Percentiles rank a stretch among this genome's conserved stretches.
Conservation (phyloP, 1,140 invertebrate genomes). For the Drosophila azteca region DNA sequence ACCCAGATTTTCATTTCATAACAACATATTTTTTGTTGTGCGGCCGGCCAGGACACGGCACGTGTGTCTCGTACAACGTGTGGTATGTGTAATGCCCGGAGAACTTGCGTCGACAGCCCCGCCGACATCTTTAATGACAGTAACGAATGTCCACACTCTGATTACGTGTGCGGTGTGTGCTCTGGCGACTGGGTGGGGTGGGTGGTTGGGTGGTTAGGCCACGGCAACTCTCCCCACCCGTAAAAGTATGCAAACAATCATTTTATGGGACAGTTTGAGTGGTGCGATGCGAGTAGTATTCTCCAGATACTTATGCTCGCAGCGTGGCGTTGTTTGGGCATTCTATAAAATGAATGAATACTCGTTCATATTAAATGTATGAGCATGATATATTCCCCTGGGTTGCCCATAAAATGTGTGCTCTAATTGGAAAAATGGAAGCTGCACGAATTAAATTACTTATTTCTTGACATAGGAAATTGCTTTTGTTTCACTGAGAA, state of each 20-base stretch:
- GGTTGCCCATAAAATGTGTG: no score
- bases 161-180: conserved; percentile 22
- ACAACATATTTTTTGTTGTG: conserved; percentile 51
- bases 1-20: conserved; percentile 73
- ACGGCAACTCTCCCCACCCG: not conserved
- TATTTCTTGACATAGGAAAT: no score
- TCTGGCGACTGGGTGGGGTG: no score
- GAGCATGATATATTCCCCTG: no score
- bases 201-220: no score
- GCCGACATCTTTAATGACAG: conserved; percentile 46
- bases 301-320: not conserved
- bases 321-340: no score
- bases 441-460: no score
- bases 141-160: conserved; percentile 45
- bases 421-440: no score
- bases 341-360: no score
- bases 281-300: not conserved
- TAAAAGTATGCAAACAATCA: conserved; percentile 18
- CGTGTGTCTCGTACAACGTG: conserved; percentile 42
- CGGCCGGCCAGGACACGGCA: conserved; percentile 35
- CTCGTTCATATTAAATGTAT: no score
- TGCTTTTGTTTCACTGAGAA: no score
- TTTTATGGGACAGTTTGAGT: conserved; percentile 20
- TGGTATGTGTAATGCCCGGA: conserved; percentile 57
- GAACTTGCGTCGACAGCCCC: conserved; percentile 18